Percentiles rank a stretch among this genome's conserved stretches.
phyloP scores from a whole-genome alignment of 2,797 vertebrate genomes.

The Syngnathus rostellatus region DNA sequence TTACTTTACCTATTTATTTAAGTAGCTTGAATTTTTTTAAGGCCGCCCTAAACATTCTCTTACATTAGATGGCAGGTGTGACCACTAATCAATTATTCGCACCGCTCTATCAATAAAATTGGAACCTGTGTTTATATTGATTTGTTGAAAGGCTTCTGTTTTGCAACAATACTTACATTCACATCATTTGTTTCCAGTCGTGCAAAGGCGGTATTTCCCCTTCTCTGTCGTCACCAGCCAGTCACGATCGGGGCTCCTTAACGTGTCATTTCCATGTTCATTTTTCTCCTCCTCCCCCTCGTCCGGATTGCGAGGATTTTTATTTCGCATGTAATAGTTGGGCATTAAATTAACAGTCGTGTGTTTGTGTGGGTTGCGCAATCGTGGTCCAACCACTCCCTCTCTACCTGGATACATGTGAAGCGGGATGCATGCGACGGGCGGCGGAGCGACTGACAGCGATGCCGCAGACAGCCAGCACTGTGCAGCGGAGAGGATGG shows the following conservation, averaged over 20 bases:
- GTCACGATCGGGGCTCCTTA: constrained; percentile 43
- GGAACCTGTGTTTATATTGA: not conserved
- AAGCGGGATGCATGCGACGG: constrained; percentile 42
- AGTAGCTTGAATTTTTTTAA: not conserved
- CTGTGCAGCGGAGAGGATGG: constrained; percentile 52
- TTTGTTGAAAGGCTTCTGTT: not conserved
- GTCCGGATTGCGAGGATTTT: constrained; percentile 8
- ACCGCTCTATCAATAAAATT: not conserved
- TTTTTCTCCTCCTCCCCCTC: constrained; percentile 13
- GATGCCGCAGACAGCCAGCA: constrained; percentile 39
- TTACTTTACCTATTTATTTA: not conserved
- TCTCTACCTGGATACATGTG: not conserved
- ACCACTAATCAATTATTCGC: no score
- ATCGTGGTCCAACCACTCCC: not conserved
- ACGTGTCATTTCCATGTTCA: constrained; percentile 41
- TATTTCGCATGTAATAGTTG: constrained; percentile 15
- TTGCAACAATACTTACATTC: not conserved
- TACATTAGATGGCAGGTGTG: not conserved
- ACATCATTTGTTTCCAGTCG: constrained; percentile 10
- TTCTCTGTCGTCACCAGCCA: constrained; percentile 48
- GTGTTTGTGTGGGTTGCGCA: not conserved
- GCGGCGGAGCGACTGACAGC: constrained; percentile 29
- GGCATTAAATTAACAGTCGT: constrained; percentile 16
- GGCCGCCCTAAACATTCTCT: not conserved
- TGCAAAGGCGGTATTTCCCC: constrained; percentile 24